These are phyloP conservation scores for Drosophila persimilis DNA, from an alignment of 1,140 invertebrate genomes.

Conservation along the genomic window DNA sequence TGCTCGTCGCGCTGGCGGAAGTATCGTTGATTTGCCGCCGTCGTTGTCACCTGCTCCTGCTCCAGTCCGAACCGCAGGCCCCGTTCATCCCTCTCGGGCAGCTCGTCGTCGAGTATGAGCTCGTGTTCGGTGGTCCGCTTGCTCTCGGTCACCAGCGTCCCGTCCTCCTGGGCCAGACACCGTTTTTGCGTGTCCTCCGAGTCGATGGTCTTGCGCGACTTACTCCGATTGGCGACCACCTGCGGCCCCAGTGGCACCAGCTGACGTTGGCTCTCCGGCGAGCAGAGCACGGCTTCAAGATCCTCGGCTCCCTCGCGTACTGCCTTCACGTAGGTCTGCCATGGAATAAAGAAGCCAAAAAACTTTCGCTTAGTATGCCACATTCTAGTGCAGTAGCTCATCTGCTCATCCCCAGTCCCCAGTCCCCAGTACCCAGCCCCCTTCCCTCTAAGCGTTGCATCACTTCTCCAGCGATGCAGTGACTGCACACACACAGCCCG, in stretches of 20 bases:
- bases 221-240: slow-evolving; percentile 89
- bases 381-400: background rate
- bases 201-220: slow-evolving; percentile 91
- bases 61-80: slow-evolving; percentile 33
- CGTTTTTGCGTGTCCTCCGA: slow-evolving; percentile 90
- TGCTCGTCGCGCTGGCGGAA: slow-evolving; percentile 87
- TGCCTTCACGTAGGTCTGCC: slow-evolving; percentile 89
- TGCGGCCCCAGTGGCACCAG: slow-evolving; percentile 87
- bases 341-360: slow-evolving; percentile 33
- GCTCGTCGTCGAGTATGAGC: slow-evolving; percentile 90
- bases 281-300: slow-evolving; percentile 87
- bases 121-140: slow-evolving; percentile 92
- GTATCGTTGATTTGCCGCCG: slow-evolving; percentile 80
- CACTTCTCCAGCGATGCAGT: slow-evolving; percentile 38
- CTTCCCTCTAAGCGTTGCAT: slow-evolving; percentile 29
- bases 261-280: slow-evolving; percentile 84
- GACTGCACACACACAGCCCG: slow-evolving; percentile 35
- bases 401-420: background rate
- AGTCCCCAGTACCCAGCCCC: too few species aligned
- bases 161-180: slow-evolving; percentile 88
- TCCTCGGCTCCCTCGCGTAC: slow-evolving; percentile 87
- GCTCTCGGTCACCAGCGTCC: slow-evolving; percentile 92
- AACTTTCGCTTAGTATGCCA: background rate
- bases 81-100: slow-evolving; percentile 85
- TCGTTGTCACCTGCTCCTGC: slow-evolving; percentile 66